Percentiles rank a stretch among this genome's conserved stretches.
phyloP scores from a whole-genome alignment of 2,797 vertebrate species.

The Tadarida brasiliensis region DNA sequence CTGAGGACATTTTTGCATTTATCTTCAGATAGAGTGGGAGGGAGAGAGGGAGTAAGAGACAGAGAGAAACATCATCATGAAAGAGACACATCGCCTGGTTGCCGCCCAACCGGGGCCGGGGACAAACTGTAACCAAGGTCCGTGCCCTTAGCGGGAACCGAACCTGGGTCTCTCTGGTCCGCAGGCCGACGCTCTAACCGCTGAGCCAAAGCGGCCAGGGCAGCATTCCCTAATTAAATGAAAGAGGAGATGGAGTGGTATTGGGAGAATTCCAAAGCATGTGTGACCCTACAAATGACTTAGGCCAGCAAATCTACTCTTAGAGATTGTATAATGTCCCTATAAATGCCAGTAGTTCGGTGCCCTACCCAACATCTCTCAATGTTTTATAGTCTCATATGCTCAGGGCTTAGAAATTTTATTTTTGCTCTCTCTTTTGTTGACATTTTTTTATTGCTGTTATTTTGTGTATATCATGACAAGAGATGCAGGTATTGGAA shows the following conservation, averaged over 20 bases:
- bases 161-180: too few relatives aligned
- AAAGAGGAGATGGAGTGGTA: slow-evolving; percentile 62
- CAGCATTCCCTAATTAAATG: slow-evolving; percentile 66
- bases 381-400: neutral
- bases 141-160: too few relatives aligned
- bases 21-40: too few relatives aligned
- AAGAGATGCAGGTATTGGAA: slow-evolving; percentile 51
- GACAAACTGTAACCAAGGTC: too few relatives aligned
- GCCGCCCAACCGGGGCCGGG: too few relatives aligned
- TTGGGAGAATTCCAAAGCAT: slow-evolving; percentile 48
- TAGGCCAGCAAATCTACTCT: slow-evolving; percentile 67
- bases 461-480: neutral
- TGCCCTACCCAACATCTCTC: slow-evolving; percentile 4
- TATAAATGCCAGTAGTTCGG: slow-evolving; percentile 8
- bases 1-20: too few relatives aligned
- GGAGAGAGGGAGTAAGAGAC: too few relatives aligned
- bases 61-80: too few relatives aligned
- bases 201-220: too few relatives aligned
- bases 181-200: too few relatives aligned
- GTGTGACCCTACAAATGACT: slow-evolving; percentile 68
- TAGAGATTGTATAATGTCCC: slow-evolving; percentile 17
- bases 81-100: too few relatives aligned
- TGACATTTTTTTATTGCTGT: neutral
- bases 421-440: slow-evolving; percentile 3
- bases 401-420: neutral